Conservation (phyloP, 2,797 vertebrate genomes). For the Scomberomorus guttatus region DNA sequence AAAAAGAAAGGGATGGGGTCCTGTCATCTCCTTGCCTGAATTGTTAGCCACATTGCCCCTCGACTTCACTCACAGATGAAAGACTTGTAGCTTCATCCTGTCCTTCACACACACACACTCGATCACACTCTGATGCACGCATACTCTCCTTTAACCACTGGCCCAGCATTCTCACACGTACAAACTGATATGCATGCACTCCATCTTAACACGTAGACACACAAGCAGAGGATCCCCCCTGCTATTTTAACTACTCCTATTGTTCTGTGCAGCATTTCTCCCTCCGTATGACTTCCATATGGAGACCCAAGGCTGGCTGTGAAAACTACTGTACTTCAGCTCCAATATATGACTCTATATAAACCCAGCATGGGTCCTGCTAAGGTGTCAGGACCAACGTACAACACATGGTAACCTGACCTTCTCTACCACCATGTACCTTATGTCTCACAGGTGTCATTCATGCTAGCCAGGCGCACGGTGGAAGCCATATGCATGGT, state of each 20-base stretch:
- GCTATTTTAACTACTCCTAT: conserved; percentile 67
- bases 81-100: conserved; percentile 54
- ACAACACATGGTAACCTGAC: conserved; percentile 73
- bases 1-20: conserved; percentile 36
- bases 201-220: conserved; percentile 36
- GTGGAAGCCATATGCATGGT: conserved; percentile 41
- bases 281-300: conserved; percentile 79
- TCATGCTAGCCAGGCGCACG: conserved; percentile 19
- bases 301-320: conserved; percentile 50
- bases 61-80: conserved; percentile 63
- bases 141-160: background rate
- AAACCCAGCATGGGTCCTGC: conserved; percentile 58
- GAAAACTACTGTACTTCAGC: conserved; percentile 73
- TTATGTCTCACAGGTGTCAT: conserved; percentile 63
- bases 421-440: conserved; percentile 53
- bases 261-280: conserved; percentile 65
- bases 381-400: conserved; percentile 75
- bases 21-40: conserved; percentile 67
- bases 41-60: conserved; percentile 49
- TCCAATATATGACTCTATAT: conserved; percentile 68
- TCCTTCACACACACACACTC: conserved; percentile 39
- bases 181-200: conserved; percentile 51
- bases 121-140: conserved; percentile 46
- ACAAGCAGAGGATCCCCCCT: conserved; percentile 42
- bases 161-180: conserved; percentile 62